These are phyloP conservation scores for Alethe castanea DNA, from an alignment of 2,113 vertebrate species.

Conservation along the genomic window DNA sequence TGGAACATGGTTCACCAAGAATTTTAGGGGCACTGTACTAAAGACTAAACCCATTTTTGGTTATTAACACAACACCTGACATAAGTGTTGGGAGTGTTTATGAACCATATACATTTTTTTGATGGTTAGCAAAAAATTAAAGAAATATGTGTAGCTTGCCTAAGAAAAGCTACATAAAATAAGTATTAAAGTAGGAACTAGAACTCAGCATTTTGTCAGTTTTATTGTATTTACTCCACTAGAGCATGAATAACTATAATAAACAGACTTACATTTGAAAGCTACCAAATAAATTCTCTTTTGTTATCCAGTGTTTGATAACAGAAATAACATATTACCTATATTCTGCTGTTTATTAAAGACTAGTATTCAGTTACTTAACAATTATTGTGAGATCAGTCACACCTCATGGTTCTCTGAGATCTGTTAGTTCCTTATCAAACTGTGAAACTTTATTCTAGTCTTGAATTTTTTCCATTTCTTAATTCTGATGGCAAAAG, in stretches of 20 bases:
- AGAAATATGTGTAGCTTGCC: background rate
- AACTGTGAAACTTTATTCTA: background rate
- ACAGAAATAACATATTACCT: background rate
- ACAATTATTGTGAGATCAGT: background rate
- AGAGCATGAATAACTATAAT: background rate
- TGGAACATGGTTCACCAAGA: background rate
- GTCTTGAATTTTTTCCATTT: background rate
- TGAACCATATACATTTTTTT: background rate
- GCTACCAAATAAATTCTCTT: background rate
- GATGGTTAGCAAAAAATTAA: background rate
- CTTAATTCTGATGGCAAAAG: background rate
- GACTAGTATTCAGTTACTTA: background rate
- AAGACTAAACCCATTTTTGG: background rate
- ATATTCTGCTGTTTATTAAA: background rate
- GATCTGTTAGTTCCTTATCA: background rate
- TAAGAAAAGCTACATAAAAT: background rate
- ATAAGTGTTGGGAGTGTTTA: background rate
- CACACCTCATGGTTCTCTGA: background rate
- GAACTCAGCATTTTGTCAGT: background rate
- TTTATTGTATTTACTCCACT: background rate
- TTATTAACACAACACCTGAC: background rate
- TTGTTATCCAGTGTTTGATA: background rate
- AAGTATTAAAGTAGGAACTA: background rate
- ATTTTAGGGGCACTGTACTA: background rate
- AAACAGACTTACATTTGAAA: background rate